Base-by-base conservation (phyloP, 1,140 invertebrate species). In the Leptoteleia sp. region DNA sequence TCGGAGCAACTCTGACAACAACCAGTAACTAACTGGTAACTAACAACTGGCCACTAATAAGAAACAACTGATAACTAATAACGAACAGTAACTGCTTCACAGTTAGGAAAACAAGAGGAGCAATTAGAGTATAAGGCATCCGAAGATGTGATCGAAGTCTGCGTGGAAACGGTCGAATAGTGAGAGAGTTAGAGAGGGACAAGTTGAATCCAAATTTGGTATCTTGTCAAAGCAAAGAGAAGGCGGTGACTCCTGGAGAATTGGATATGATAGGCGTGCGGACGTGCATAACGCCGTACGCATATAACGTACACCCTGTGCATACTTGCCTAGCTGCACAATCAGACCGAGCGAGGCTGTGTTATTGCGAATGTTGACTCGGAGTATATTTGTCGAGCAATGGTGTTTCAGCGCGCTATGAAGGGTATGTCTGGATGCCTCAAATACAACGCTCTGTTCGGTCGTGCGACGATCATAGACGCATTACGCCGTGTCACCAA, bases 371-470 rank as follows among this genome's bases (percentile, higher is more conserved):
- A 85, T 89, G 86, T 89, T 88, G 87, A 88, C 87, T 88, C 82
- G 82, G 82, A 79, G 86, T 83, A 88, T 88, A 88, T 89, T 88
- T 88, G 86, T 87, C 84, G 85, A 89, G 85, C 85, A 83, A 88
- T 87, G 86, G 87, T 88, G 83, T 81, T 76, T 70, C 72, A 83
- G 81, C 54, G 11, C 55, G 52, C 29, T 37, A 54, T 65, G 75
- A 75, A 76, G 68, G 73, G 62, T n/a, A 75, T 55, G 50, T 47
- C 54, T 35, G 52, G 47, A 76, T 65, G 85, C 75, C 70, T 84
- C 84, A 82, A 86, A 87, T 81, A 84, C 83, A 54, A 0, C 48
- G 40, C 16, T 33, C 17, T 11, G 38, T 35, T 54, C 48, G 35
- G 29, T 65, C 43, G 50, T 42, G 42, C 22, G 15, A 40, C 57